Conservation (phyloP, 2,113 vertebrate genomes). For the Tragelaphus scriptus region DNA sequence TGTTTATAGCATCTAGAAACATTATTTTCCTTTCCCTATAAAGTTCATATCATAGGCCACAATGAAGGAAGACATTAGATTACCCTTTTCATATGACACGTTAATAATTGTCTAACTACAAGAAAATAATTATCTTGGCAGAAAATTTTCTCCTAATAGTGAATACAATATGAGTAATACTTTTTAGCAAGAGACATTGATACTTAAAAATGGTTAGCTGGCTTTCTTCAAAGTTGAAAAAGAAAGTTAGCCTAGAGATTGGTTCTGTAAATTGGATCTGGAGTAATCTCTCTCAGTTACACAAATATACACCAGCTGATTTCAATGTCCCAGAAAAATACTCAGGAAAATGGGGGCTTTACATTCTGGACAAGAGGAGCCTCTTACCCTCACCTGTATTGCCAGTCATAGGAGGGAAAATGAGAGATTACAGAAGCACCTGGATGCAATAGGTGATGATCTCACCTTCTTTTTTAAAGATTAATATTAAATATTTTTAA, state of each 20-base stretch:
- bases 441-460: background rate
- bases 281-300: background rate
- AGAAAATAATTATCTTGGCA: background rate
- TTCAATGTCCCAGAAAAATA: background rate
- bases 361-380: background rate
- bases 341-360: background rate
- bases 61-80: background rate
- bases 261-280: background rate
- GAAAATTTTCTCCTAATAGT: background rate
- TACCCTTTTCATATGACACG: background rate
- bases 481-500: background rate
- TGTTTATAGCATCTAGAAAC: background rate
- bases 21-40: background rate
- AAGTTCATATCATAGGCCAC: background rate
- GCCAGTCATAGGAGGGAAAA: background rate
- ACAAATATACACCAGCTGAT: background rate
- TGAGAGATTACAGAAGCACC: background rate
- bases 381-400: background rate
- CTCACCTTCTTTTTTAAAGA: background rate
- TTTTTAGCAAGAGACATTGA: background rate
- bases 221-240: constrained; percentile 29
- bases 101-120: background rate
- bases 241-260: background rate
- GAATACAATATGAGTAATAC: background rate
- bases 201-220: background rate